phyloP scores from a whole-genome alignment of 2,888 invertebrate species.

The Andrena minutula region DNA sequence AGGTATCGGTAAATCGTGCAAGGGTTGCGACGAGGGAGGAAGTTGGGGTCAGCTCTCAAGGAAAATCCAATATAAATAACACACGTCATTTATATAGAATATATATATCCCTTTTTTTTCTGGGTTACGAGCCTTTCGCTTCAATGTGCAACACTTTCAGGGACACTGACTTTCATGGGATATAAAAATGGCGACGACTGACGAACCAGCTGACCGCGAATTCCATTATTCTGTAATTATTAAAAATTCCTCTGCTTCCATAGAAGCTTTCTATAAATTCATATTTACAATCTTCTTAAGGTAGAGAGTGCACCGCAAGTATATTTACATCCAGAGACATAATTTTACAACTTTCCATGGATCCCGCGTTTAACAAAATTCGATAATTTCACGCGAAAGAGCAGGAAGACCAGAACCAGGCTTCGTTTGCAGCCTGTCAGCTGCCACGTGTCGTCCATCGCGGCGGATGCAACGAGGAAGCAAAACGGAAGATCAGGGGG shows the following conservation, averaged over 20 bases:
- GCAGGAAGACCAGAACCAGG: no score
- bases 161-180: constrained; percentile 14
- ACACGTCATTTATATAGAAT: constrained; percentile 25
- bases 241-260: not conserved
- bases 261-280: no score
- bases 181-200: not conserved
- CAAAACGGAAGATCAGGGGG: not conserved
- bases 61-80: constrained; percentile 59
- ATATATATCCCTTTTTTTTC: constrained; percentile 33
- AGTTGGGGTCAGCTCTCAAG: constrained; percentile 33
- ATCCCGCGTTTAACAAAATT: no score
- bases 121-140: constrained; percentile 22
- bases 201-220: not conserved
- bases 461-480: not conserved
- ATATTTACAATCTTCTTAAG: no score
- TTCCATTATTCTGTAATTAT: not conserved
- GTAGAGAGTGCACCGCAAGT: no score
- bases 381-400: no score
- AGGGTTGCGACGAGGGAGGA: constrained; percentile 21
- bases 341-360: no score
- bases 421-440: not conserved
- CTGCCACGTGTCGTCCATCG: not conserved
- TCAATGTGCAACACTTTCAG: constrained; percentile 21
- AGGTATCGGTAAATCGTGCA: constrained; percentile 9
- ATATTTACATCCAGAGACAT: no score